Evolutionary conservation across 2,113 vertebrate species (phyloP), one percentile per base, ranked within the genome.

Genomic region (Hypocryptadius cinnamomeus): DNA sequence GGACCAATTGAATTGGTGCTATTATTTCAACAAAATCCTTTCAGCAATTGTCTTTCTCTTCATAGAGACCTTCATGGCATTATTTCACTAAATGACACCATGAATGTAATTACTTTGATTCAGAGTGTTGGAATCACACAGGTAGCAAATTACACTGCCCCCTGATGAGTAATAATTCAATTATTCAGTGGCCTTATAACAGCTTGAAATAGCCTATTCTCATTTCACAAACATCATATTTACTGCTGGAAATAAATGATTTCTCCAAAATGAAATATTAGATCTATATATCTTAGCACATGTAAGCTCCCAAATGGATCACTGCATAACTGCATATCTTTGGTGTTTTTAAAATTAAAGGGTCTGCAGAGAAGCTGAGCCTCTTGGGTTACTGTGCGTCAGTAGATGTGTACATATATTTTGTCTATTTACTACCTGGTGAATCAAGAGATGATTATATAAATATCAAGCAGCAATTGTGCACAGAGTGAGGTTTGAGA

Each of bases 161-260:
- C 73, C 92, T 89, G 87, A 91, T 96, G 89, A 96, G 79, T 86
- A 97, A 96, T 97, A 95, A 94, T 97, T 97, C 93, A 97, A 90
- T 97, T 95, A 95, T 95, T 97, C 85, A 96, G 93, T 91, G 77
- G 94, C 76, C 84, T 92, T 94, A 85, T 69, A 96, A 82, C 93
- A 87, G 56, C 95, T 95, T 80, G 87, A 91, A 97, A 95, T 94
- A 95, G 90, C 64, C 54, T 92, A 87, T 92, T 93, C 76, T 97
- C 65, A 93, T 93, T 86, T 92, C 76, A 93, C 94, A 97, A 97
- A 94, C 82, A 92, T 88, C 64, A 56, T 93, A 81, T 95, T 87
- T 94, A 96, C 91, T 86, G 76, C 92, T 93, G 79, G 69, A 92
- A 97, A 93, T 60, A 93, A 96, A 87, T 71, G 25, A 60, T 92